phyloP scores from a whole-genome alignment of 2,888 invertebrate species.

The Altica lythri region DNA sequence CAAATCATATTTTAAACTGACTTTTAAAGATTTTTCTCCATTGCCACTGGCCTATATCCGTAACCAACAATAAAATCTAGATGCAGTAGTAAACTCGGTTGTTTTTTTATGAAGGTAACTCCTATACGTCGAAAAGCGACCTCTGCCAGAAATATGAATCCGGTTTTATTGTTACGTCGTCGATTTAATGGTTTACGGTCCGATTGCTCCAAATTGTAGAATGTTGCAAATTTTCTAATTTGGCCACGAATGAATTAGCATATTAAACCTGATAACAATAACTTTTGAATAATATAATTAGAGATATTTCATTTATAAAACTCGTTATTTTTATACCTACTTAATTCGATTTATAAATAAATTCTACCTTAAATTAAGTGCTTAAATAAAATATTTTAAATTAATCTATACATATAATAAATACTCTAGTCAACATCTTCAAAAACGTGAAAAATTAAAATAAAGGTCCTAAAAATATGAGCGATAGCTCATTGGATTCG shows the following conservation, averaged over 20 bases:
- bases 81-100: conserved; percentile 2
- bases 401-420: no score
- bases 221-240: conserved; percentile 6
- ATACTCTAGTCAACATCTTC: no score
- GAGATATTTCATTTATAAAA: neutral
- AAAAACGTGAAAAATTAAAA: no score
- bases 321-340: neutral
- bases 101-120: conserved; percentile 2
- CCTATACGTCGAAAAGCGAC: conserved; percentile 1
- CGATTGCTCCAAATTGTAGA: conserved; percentile 6
- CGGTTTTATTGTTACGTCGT: conserved; percentile 4
- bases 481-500: no score
- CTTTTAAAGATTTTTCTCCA: no score
- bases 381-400: no score
- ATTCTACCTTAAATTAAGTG: no score
- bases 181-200: conserved; percentile 10
- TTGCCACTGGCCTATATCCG: no score
- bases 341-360: no score
- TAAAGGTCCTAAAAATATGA: no score
- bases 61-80: conserved; percentile 1
- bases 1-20: neutral
- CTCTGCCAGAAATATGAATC: conserved; percentile 2
- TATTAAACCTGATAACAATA: no score
- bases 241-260: neutral
- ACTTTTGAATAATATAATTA: neutral